Evolutionary conservation across 2,113 vertebrate genomes (phyloP).

Genomic region (Campylomormyrus tamandua): DNA sequence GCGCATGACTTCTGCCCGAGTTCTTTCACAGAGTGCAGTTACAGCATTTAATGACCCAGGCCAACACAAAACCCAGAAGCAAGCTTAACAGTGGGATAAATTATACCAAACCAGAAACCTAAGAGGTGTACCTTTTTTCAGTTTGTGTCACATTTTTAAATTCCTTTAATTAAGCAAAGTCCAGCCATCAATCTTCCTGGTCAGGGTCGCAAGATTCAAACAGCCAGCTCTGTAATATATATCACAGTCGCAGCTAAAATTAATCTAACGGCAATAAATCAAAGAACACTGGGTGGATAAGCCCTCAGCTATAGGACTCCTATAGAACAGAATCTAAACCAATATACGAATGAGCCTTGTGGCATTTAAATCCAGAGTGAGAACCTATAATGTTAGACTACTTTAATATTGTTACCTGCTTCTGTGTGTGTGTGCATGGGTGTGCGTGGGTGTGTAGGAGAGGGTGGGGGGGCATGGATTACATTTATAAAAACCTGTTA

Average conservation of each 20-base stretch:
- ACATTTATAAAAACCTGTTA: too few relatives aligned
- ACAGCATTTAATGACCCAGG: neutral
- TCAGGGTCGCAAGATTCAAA: neutral
- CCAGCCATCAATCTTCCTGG: neutral
- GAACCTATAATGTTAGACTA: neutral
- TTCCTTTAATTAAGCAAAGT: neutral
- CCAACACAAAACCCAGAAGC: neutral
- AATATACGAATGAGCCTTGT: neutral
- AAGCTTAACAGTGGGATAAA: neutral
- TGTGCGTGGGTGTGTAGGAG: neutral
- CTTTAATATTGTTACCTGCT: neutral
- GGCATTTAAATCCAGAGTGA: neutral
- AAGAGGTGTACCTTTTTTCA: neutral
- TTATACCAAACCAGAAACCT: neutral
- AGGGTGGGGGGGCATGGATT: too few relatives aligned
- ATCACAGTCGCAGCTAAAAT: neutral
- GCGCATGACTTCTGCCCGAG: neutral
- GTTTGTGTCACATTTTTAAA: neutral
- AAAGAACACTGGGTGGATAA: neutral
- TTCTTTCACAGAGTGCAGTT: neutral
- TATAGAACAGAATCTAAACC: neutral
- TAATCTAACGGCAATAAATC: neutral
- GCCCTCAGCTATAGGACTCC: neutral
- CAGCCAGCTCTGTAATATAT: neutral
- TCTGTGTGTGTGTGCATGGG: neutral